These are phyloP conservation scores for Capitulum mitella DNA, from an alignment of 2,888 invertebrate genomes.

Conservation along the genomic window DNA sequence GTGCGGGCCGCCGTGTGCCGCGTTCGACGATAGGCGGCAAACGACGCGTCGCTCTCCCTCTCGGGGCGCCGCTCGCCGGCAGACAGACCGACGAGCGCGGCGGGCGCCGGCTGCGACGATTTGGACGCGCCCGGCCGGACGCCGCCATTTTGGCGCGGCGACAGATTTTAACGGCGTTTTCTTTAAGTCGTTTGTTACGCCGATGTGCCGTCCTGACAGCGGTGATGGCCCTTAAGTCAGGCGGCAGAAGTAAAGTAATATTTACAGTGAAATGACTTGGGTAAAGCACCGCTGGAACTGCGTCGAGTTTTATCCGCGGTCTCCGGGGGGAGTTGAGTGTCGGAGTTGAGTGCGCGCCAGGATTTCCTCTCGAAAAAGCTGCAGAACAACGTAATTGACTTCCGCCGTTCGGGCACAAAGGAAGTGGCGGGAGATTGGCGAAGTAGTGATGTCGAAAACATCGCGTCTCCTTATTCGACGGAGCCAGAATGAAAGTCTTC, in stretches of 20 bases:
- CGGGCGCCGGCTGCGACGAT: background rate
- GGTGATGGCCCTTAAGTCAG: constrained; percentile 6
- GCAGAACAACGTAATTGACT: background rate
- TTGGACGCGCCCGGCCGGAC: background rate
- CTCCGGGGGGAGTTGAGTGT: background rate
- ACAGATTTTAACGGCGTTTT: constrained; percentile 9
- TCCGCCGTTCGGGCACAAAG: background rate
- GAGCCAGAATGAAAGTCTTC: too few relatives aligned
- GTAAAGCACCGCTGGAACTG: background rate
- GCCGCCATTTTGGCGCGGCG: background rate
- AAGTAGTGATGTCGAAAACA: background rate
- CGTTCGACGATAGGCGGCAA: background rate
- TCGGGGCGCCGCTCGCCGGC: background rate
- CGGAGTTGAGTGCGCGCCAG: background rate
- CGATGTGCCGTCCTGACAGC: background rate
- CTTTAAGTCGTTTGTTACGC: background rate
- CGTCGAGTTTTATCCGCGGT: background rate
- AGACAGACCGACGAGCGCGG: background rate
- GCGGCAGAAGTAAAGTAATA: background rate
- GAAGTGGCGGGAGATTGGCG: background rate
- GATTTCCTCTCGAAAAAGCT: background rate
- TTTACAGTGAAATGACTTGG: constrained; percentile 21
- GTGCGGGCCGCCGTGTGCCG: background rate
- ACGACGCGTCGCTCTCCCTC: background rate
- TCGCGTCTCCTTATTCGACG: too few relatives aligned